These are phyloP conservation scores for Pterocles burchelli DNA, from an alignment of 2,113 vertebrate genomes.

Conservation along the genomic window DNA sequence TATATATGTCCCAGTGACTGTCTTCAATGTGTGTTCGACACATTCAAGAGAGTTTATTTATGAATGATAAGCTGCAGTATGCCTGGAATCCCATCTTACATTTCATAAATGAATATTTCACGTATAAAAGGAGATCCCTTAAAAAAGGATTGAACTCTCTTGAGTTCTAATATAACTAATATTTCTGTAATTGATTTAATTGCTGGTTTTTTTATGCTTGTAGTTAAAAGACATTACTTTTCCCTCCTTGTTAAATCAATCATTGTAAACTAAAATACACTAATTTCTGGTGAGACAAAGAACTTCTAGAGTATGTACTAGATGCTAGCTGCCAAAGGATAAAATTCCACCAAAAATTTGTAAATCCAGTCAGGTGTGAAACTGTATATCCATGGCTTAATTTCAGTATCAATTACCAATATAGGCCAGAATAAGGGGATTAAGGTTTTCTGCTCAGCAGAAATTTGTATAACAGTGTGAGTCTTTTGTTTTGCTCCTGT, in stretches of 20 bases:
- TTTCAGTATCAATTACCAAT: not conserved
- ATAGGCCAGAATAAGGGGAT: not conserved
- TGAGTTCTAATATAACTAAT: not conserved
- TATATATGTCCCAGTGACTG: not conserved
- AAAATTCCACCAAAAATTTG: not conserved
- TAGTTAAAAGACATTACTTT: not conserved
- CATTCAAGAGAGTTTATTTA: not conserved
- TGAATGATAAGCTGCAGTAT: not conserved
- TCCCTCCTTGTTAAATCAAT: not conserved
- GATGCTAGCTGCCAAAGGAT: not conserved
- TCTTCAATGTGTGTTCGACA: not conserved
- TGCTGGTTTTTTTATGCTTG: not conserved
- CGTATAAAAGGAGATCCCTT: not conserved
- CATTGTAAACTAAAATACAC: not conserved
- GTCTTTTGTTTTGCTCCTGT: not conserved
- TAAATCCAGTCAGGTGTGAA: not conserved
- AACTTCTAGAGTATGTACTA: not conserved
- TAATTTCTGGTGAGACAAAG: not conserved
- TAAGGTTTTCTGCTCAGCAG: not conserved
- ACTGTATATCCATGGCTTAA: not conserved
- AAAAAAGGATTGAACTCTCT: not conserved
- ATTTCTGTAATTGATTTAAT: not conserved
- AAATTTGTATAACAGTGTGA: not conserved
- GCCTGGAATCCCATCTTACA: not conserved
- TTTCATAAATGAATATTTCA: slow-evolving; percentile 6